Base-by-base conservation (phyloP, 2,888 invertebrate genomes). In the Biston betularia region DNA sequence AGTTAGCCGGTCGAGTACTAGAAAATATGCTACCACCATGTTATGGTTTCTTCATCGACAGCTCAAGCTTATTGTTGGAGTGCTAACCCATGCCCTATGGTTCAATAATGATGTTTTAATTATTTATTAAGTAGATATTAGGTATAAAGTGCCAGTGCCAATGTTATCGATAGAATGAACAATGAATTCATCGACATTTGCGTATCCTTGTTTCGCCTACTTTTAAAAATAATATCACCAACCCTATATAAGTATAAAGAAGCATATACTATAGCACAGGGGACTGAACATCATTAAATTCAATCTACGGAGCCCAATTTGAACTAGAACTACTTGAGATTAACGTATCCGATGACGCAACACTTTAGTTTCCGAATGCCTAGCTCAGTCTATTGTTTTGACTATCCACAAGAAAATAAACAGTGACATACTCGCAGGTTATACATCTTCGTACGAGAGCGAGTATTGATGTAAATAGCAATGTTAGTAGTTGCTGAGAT, bases 281-380 rank as follows among this genome's bases (percentile, higher is more conserved):
- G 15, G 52, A 15, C 38, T 38, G 52, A 14, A 40, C 12, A 48
- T 12, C 11, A 12, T 12, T 33, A 46, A 15, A 49, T 49, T 11
- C 24, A 54, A 42, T 42, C 24, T 12, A 54, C 42, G 10, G 11
- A 15, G 10, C 50, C 48, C 38, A 49, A 49, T 42, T 58, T 71
- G 62, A 68, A 73, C 70, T 68, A 69, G 71, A 24, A 69, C 70
- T 68, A 72, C 69, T 38, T 8, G 38, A 38, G 8, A 38, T 6
- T 38, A 9, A 72, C 58, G 77, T 79, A 78, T 82, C 81, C 79
- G 82, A 77, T 83, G 83, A 84, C 75, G 78, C 74, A 38, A 38
- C 9, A 38, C 38, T 75, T 79, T 65, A 68, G 56, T 68, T 75
- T 64, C 75, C 65, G 62, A 68, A 69, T 73, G 69, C 70, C 67